Conservation (phyloP, 1,140 invertebrate genomes). For the Zeugodacus cucurbitae region DNA sequence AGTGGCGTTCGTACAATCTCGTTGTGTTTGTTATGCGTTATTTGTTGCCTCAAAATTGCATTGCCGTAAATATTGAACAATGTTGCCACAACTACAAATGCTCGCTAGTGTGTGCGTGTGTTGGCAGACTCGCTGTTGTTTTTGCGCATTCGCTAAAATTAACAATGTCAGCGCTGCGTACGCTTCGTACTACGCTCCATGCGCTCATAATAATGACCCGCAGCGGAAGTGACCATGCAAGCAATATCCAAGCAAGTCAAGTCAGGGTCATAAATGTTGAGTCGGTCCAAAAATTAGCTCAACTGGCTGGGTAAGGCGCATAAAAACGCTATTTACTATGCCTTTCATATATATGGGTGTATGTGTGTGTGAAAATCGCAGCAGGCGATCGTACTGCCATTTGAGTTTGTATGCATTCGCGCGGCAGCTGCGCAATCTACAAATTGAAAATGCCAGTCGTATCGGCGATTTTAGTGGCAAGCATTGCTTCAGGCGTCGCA, state of each 20-base stretch:
- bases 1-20: too few relatives aligned
- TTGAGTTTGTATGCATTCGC: not conserved
- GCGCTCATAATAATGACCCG: not conserved
- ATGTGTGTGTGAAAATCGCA: not conserved
- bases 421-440: not conserved
- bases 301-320: not conserved
- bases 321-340: not conserved
- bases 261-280: not conserved
- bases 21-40: not conserved
- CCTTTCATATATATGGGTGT: not conserved
- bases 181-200: too few relatives aligned
- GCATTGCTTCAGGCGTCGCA: not conserved
- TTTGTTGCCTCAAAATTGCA: constrained; percentile 22
- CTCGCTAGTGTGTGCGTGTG: not conserved
- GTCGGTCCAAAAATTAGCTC: not conserved
- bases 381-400: not conserved
- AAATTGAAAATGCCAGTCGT: constrained; percentile 1
- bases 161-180: not conserved
- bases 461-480: not conserved
- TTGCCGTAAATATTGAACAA: not conserved
- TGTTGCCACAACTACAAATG: not conserved
- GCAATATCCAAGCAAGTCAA: not conserved
- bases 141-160: not conserved
- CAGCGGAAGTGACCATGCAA: not conserved
- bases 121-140: not conserved